These are phyloP conservation scores for Orycteropus afer DNA, from an alignment of 2,113 vertebrate genomes.

Conservation along the genomic window DNA sequence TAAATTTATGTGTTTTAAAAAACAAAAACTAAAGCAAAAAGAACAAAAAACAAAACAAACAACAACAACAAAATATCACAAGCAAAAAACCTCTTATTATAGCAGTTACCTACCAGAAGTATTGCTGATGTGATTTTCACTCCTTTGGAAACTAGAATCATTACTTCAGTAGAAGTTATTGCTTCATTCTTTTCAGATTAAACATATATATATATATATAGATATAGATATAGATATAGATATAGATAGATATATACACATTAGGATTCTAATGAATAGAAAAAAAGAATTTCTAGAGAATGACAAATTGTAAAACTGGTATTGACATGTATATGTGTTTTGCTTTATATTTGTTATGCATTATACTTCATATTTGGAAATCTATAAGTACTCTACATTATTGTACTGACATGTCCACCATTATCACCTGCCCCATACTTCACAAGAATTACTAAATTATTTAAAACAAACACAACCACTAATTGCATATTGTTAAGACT, in stretches of 20 bases:
- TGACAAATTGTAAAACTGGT: neutral
- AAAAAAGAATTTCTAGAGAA: neutral
- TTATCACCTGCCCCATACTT: neutral
- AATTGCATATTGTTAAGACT: neutral
- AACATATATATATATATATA: neutral
- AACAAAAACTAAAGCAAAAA: no score
- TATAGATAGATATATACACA: no score
- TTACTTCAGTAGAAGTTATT: neutral
- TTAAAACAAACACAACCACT: neutral
- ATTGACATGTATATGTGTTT: neutral
- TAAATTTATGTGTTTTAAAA: neutral
- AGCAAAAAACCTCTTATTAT: neutral
- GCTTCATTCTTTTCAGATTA: neutral
- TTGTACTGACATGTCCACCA: neutral
- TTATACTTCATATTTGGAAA: neutral
- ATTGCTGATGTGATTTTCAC: neutral
- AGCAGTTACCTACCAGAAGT: neutral
- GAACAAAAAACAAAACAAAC: no score
- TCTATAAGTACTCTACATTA: neutral
- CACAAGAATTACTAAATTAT: neutral
- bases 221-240: no score
- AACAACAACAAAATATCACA: neutral
- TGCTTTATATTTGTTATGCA: neutral
- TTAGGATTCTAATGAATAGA: no score
- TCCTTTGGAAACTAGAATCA: conserved; percentile 13